Base-by-base conservation (phyloP, 2,797 vertebrate genomes). In the Parambassis ranga region DNA sequence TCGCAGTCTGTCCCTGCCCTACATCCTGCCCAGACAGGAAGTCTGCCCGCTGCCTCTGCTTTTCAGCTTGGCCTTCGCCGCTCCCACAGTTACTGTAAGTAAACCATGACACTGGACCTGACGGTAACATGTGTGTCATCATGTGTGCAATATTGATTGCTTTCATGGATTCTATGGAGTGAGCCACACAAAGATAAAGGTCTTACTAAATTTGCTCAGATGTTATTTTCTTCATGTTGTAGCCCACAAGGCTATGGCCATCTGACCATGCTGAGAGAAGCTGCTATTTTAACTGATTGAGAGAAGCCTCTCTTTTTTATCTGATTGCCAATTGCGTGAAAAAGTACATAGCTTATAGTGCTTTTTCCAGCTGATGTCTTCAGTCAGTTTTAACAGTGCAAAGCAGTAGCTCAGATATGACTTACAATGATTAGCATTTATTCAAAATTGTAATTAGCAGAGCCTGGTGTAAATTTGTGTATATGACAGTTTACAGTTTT, bases 1-100 rank as follows among this genome's bases (percentile, higher is more conserved):
- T 89, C 94, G 96, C 65, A 98, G 94, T 66, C 92, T 99, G 59
- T 98, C 96, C 65, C 95, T 99, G 92, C 97, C 96, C 20, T 99
- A 97, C 76, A 95, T 98, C 60, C 94, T 95, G 72, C 96, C 96
- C 37, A 89, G 91, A 56, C 94, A 96, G 73, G 97, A 99, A 84
- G 93, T 96, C 41, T 93, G 97, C 43, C 94, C 97, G 0, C 94
- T 99, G 71, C 90, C 98, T 74, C 94, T 98, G 93, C 84, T 99
- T 81, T 96, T 98, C 81, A 98, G 97, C 84, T 89, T 99, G 88
- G 95, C 95, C 55, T 98, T 99, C 49, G 95, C 95, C 7, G 95
- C 90, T 68, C 97, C 97, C 5, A 94, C 96, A 9, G 93, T 92
- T 65, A 98, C 95, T 73, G 97, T 98, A 67, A 89, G 84, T 84